Conservation (phyloP, 2,113 vertebrate genomes). For the Apteryx mantelli region DNA sequence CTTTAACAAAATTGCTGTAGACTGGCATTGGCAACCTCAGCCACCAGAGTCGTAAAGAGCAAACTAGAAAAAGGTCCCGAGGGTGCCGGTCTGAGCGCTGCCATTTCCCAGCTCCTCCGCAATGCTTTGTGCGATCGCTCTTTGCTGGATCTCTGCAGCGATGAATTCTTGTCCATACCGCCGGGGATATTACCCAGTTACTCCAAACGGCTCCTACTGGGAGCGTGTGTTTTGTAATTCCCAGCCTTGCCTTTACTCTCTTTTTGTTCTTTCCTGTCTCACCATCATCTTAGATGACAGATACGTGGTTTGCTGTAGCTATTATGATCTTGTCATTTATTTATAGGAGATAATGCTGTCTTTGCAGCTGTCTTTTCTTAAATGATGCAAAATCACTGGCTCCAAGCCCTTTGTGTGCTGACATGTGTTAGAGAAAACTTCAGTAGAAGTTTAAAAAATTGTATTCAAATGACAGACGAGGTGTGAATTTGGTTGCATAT, state of each 20-base stretch:
- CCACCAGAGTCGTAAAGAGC: background rate
- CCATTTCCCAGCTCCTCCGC: background rate
- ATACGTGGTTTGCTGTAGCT: constrained; percentile 23
- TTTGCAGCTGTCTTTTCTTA: background rate
- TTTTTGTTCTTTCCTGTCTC: constrained; percentile 50
- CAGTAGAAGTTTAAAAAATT: background rate
- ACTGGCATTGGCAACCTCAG: background rate
- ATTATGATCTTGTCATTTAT: background rate
- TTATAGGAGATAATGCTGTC: constrained; percentile 21
- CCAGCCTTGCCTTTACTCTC: background rate
- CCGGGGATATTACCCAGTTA: constrained; percentile 27
- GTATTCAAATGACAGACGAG: background rate
- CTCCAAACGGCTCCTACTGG: constrained; percentile 43
- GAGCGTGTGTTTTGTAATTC: constrained; percentile 35
- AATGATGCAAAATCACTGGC: constrained; percentile 33
- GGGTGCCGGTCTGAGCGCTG: background rate
- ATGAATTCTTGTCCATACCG: background rate
- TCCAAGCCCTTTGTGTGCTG: background rate
- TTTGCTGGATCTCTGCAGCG: background rate
- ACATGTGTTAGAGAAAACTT: background rate
- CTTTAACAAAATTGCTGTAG: background rate
- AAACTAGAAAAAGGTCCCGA: background rate
- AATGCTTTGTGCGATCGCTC: background rate
- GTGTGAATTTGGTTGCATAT: background rate
- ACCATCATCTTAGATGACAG: background rate